Evolutionary conservation across 30 jellyfish, hydroid and myxozoan species (phyloP).

Genomic region (Rhopilema esculentum): DNA sequence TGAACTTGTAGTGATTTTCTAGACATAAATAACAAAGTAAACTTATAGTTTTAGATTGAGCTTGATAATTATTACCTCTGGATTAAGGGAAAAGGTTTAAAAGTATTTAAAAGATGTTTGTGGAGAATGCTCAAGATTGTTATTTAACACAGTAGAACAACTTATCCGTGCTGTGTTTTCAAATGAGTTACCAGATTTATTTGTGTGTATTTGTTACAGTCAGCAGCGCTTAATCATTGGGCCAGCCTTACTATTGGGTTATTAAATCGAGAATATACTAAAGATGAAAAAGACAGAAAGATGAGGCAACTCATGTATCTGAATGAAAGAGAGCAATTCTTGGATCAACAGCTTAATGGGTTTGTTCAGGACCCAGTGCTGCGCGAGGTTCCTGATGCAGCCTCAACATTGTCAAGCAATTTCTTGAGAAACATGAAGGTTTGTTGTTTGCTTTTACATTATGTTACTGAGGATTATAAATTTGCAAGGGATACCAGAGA

Average conservation of each 20-base stretch:
- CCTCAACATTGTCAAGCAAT: constrained; percentile 7
- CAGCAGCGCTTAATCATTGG: constrained; percentile 80
- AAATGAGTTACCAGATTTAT: background rate
- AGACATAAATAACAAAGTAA: too few species aligned
- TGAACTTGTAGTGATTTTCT: too few species aligned
- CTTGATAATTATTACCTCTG: too few species aligned
- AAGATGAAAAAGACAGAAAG: constrained; percentile 54
- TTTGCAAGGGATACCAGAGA: background rate
- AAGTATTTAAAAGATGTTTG: too few species aligned
- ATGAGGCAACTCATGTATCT: constrained; percentile 42
- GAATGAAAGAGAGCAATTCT: constrained; percentile 54
- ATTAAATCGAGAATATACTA: constrained; percentile 17
- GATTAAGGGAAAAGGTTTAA: too few species aligned
- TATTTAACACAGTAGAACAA: too few species aligned
- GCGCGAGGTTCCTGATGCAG: constrained; percentile 34
- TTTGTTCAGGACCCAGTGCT: constrained; percentile 47
- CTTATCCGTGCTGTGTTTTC: too few species aligned
- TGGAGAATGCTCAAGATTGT: too few species aligned
- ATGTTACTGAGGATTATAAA: too few species aligned
- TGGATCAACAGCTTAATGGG: constrained; percentile 78
- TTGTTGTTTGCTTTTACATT: too few species aligned
- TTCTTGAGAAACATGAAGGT: constrained; percentile 34
- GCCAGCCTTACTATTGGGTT: constrained; percentile 78
- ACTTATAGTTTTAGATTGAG: too few species aligned
- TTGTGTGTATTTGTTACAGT: constrained; percentile 15